phyloP scores from a whole-genome alignment of 2,797 vertebrate genomes.

The Eidolon dupreanum region DNA sequence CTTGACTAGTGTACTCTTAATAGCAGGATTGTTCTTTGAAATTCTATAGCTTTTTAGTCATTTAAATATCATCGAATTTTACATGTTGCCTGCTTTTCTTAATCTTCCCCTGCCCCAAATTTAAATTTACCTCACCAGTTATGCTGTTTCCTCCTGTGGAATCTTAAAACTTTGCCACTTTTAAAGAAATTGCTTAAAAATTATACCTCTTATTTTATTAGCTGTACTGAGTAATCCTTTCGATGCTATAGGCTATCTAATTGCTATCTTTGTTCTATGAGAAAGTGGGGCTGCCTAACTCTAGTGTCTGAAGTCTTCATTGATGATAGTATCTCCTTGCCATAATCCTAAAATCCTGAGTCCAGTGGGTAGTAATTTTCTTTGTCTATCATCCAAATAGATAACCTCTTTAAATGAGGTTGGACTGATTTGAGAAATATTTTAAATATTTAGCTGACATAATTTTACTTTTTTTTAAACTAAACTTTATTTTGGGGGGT shows the following conservation, averaged over 20 bases:
- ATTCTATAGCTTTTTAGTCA: background rate
- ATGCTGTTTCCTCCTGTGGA: background rate
- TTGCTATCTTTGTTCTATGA: constrained; percentile 28
- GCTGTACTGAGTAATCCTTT: background rate
- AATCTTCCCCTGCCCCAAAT: background rate
- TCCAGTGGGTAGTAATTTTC: background rate
- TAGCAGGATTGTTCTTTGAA: background rate
- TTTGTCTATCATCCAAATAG: background rate
- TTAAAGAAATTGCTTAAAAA: background rate
- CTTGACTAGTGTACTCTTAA: background rate
- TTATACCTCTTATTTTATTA: background rate
- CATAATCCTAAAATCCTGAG: constrained; percentile 23
- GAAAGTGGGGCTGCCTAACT: background rate
- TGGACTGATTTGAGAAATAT: background rate
- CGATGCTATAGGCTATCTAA: background rate
- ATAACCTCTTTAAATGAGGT: background rate
- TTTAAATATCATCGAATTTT: constrained; percentile 18
- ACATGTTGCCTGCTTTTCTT: background rate
- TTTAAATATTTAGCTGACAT: constrained; percentile 16
- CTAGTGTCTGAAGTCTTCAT: background rate
- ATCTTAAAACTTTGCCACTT: constrained; percentile 19
- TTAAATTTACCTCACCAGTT: background rate
- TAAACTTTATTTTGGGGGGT: constrained; percentile 13
- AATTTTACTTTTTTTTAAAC: background rate
- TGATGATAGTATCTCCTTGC: background rate